Conservation (phyloP, 2,888 invertebrate genomes). For the Spodoptera picta region DNA sequence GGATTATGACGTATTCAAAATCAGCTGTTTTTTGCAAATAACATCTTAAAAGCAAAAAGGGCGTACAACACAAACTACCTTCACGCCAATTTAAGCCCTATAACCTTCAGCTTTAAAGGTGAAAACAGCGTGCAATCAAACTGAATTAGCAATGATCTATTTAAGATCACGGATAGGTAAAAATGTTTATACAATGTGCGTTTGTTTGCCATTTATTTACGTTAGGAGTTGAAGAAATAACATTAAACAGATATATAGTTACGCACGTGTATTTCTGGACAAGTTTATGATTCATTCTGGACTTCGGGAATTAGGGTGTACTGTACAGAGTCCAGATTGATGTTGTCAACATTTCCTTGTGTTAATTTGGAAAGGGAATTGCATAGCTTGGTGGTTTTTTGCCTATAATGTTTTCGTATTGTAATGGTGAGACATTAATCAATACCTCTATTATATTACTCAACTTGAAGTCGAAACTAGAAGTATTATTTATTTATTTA, state of each 20-base stretch:
- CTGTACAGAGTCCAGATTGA: no score
- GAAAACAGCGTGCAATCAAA: constrained; percentile 4
- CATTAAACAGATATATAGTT: constrained; percentile 33
- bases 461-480: no score
- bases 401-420: no score
- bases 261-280: constrained; percentile 8
- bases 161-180: constrained; percentile 31
- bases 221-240: constrained; percentile 36
- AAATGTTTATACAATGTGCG: constrained; percentile 36
- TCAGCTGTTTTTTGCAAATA: no score
- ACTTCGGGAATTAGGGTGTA: constrained; percentile 5
- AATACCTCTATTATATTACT: no score
- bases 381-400: no score
- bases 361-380: no score
- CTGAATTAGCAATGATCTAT: constrained; percentile 41
- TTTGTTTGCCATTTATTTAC: constrained; percentile 43
- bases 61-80: background rate
- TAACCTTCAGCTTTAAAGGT: constrained; percentile 2
- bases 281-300: constrained; percentile 8
- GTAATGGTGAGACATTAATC: no score
- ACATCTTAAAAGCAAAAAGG: background rate
- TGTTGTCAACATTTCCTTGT: no score
- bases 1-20: no score
- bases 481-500: no score
- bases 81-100: constrained; percentile 2